Evolutionary conservation across 2,888 invertebrate genomes (phyloP).

Genomic region (Athalia circularis): DNA sequence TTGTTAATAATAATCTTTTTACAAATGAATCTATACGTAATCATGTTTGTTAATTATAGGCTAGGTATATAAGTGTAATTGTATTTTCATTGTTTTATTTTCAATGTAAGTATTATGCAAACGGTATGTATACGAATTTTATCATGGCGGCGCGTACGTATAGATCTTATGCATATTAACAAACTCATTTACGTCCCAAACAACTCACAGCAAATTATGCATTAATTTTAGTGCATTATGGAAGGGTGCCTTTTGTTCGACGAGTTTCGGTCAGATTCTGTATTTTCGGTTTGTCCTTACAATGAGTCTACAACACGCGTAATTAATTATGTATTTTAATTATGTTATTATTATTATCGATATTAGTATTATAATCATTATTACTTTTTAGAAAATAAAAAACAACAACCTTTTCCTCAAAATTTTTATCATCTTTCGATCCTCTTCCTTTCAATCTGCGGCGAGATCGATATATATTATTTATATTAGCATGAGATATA

Average conservation of each 20-base stretch:
- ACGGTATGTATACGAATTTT: neutral
- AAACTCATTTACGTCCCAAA: neutral
- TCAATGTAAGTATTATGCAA: neutral
- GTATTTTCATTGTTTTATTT: too few species aligned
- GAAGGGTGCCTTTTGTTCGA: constrained; percentile 35
- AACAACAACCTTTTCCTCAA: neutral
- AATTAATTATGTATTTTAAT: neutral
- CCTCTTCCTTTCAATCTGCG: neutral
- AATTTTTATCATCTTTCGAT: neutral
- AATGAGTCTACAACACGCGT: too few species aligned
- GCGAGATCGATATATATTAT: neutral
- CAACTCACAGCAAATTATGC: neutral
- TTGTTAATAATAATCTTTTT: neutral
- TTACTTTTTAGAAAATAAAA: neutral
- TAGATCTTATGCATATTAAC: neutral
- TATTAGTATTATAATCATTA: neutral
- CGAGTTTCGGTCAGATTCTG: neutral
- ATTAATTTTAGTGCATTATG: constrained; percentile 1
- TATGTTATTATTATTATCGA: neutral
- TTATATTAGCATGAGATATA: neutral
- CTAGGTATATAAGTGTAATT: neutral
- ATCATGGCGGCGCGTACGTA: neutral
- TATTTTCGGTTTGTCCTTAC: too few species aligned
- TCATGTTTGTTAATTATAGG: neutral
- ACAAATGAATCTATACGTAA: constrained; percentile 7